Evolutionary conservation across 2,797 vertebrate genomes (phyloP), one percentile per base, ranked within the genome.

Genomic region (Falco biarmicus): DNA sequence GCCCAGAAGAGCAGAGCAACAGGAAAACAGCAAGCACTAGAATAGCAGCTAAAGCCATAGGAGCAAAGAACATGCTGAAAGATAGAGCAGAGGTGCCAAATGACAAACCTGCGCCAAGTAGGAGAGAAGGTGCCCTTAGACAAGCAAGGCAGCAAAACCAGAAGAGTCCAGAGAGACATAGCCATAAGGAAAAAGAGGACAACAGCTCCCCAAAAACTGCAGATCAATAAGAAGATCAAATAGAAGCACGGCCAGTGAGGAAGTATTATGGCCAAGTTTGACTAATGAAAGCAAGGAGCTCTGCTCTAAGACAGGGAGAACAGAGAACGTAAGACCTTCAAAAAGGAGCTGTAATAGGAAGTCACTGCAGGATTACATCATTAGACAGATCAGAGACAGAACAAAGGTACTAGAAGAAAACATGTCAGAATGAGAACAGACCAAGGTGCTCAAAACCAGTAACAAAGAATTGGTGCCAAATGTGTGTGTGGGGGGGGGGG

Each of bases 51-150:
- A 82, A 90, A 94, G 63, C 43, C 51, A 32, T 0, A 60, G 9
- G 32, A 94, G 59, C 39, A 90, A 91, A 79, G 51, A 93, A 84
- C 63, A 43, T 15, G 16, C 43, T 50, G 77, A 88, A 89, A 95
- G 82, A 94, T 37, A 75, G 15, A 63, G 80, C 37, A 82, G 48
- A 94, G 34, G 73, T 87, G 80, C 73, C 84, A 95, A 94, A 86
- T 39, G 45, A 93, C 57, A 91, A 84, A 39, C 6, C 12, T 50
- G 45, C 83, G 89, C 87, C 86, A 94, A 96, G 31, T 64, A 50
- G 59, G 83, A 89, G 65, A 90, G 80, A 93, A 94, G 59, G 66
- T 84, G 56, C 60, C 65, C 71, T 74, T 26, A 92, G 16, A 84
- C 28, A 69, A 73, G 20, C 45, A 88, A 50, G 32, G n/a, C 74